A percentile compares a stretch with the other conserved stretches of the same genome.
phyloP scores from a whole-genome alignment of 2,113 vertebrate genomes.

The Aptenodytes forsteri region DNA sequence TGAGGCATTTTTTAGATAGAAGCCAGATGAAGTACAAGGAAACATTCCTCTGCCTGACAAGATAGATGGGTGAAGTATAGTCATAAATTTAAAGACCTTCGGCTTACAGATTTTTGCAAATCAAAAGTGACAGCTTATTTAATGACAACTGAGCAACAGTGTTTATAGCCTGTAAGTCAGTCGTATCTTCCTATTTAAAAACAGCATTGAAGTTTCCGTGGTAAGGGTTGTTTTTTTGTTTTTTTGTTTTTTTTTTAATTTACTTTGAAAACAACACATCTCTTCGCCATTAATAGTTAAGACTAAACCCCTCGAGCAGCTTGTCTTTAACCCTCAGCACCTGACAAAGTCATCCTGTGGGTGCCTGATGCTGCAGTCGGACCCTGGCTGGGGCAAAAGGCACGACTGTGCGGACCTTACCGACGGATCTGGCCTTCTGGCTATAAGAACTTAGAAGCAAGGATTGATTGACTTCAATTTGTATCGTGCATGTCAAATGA shows the following conservation, averaged over 20 bases:
- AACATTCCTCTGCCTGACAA: neutral
- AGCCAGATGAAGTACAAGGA: neutral
- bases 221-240: neutral
- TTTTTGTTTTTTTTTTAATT: neutral
- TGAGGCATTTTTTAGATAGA: neutral
- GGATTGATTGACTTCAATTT: neutral
- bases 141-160: neutral
- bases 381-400: neutral
- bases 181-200: neutral
- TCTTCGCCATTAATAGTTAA: neutral
- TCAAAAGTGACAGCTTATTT: neutral
- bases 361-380: fast-evolving
- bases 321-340: neutral
- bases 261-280: neutral
- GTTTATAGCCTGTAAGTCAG: neutral
- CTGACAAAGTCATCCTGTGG: neutral
- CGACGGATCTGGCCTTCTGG: fast-evolving
- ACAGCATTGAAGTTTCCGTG: neutral
- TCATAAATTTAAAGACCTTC: neutral
- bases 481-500: neutral
- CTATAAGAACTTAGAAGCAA: neutral
- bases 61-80: neutral
- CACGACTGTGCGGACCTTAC: neutral
- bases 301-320: neutral
- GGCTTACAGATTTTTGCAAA: neutral